Percentiles rank a stretch among this genome's conserved stretches.
Conservation (phyloP, 2,797 vertebrate genomes). For the Sebastes wilsoni region DNA sequence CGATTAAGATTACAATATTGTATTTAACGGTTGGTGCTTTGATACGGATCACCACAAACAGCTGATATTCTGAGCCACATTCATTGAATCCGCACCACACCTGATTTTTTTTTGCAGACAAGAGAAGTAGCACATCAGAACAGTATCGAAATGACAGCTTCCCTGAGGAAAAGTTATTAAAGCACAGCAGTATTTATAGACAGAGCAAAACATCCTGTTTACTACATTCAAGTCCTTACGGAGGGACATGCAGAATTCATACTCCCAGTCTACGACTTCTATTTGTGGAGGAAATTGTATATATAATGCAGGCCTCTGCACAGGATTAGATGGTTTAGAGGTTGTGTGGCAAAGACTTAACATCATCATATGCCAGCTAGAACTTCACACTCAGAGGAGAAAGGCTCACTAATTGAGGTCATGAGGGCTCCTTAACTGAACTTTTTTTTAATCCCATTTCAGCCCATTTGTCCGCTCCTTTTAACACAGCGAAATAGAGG, state of each 20-base stretch:
- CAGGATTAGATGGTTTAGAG: slow-evolving; percentile 15
- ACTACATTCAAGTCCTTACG: slow-evolving; percentile 15
- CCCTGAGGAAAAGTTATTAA: slow-evolving; percentile 34
- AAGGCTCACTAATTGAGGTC: slow-evolving; percentile 76
- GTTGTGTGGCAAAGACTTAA: slow-evolving; percentile 23
- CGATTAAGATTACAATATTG: neutral
- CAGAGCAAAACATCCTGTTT: slow-evolving; percentile 58
- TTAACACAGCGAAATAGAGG: slow-evolving; percentile 70
- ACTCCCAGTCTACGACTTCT: slow-evolving; percentile 12
- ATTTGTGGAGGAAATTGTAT: slow-evolving; percentile 25
- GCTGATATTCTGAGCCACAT: neutral
- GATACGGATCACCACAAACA: neutral
- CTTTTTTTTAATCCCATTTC: slow-evolving; percentile 60
- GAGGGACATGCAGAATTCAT: slow-evolving; percentile 53
- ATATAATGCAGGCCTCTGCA: slow-evolving; percentile 7
- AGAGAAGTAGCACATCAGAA: slow-evolving; percentile 31
- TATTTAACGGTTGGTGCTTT: neutral
- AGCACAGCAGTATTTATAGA: slow-evolving; percentile 57
- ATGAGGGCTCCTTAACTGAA: slow-evolving; percentile 54
- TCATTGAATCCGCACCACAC: slow-evolving; percentile 3
- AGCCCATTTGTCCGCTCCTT: slow-evolving; percentile 50
- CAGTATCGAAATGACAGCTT: slow-evolving; percentile 40
- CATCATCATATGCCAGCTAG: slow-evolving; percentile 28
- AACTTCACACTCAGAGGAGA: slow-evolving; percentile 50
- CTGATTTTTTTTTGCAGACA: slow-evolving; percentile 6